Evolutionary conservation across 2,888 invertebrate genomes (phyloP), one percentile per base, ranked within the genome.

Genomic region (Blastobasis adustella): DNA sequence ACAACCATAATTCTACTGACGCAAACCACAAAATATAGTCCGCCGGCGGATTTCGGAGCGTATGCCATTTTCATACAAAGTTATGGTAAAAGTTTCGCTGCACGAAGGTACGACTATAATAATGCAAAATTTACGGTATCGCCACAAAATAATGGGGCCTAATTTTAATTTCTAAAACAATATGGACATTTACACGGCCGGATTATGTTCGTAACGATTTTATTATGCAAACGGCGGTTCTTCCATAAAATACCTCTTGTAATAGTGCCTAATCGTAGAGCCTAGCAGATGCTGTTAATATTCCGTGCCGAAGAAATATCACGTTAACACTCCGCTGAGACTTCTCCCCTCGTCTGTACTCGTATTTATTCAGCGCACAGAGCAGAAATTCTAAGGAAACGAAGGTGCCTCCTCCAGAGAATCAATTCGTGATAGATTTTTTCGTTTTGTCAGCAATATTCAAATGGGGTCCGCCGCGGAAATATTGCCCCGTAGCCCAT

Each of bases 401-500:
- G 23, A 23, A 23, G 23, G 23, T 37, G 6, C 6, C 6, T 47
- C 6, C 36, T 40, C 23, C 51, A 52, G 52, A 50, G 53, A 53
- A 57, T 52, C 56, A 60, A 62, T 64, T 59, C 54, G 23, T 57
- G 60, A 60, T 67, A 68, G 68, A 69, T 71, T 71, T 73, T 23
- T 23, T 23, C 69, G 63, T 71, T 73, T 67, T 69, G 73, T 79
- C 77, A 82, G 82, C 84, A 75, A 76, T 82, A 84, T 83, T 81
- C 76, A 81, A 81, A 83, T 79, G 71, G 63, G 68, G 69, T 70
- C 69, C 69, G 67, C 65, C 64, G 63, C 76, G 82, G 81, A 83
- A 82, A 85, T 85, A 85, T 82, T 79, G 81, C 81, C 65, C 70
- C 76, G 73, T 80, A 74, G 76, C 76, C 82, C 77, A 73, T 82